phyloP scores from a whole-genome alignment of 2,113 vertebrate genomes.

The Ibidorhyncha struthersii region DNA sequence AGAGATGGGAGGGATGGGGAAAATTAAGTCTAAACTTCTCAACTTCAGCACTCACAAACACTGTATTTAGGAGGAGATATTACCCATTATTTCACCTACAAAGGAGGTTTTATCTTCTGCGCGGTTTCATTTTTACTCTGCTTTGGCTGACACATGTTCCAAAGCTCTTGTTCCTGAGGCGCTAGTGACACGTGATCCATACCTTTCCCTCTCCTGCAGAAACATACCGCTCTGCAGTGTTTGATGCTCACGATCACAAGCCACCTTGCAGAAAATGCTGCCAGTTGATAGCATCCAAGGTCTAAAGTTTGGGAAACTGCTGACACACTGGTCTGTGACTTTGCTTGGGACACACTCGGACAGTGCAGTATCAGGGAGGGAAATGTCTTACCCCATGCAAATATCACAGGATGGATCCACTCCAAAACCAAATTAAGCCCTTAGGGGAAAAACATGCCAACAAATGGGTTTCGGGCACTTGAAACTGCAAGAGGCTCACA shows the following conservation, averaged over 20 bases:
- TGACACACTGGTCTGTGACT: neutral
- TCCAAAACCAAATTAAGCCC: neutral
- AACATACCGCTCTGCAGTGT: neutral
- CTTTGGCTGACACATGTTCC: neutral
- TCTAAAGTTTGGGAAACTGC: neutral
- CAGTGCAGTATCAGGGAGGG: neutral
- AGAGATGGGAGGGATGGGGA: neutral
- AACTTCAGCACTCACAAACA: neutral
- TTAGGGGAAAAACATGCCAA: neutral
- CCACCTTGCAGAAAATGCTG: neutral
- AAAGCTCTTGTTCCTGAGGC: neutral
- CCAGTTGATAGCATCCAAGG: neutral
- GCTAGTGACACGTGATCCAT: neutral
- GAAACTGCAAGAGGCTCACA: neutral
- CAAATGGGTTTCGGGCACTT: neutral
- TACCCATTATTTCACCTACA: neutral
- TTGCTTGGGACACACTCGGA: neutral
- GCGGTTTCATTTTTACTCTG: neutral
- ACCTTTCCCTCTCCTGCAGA: neutral
- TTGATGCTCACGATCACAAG: neutral
- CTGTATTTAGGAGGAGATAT: neutral
- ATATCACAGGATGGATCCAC: neutral
- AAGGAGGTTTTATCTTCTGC: neutral
- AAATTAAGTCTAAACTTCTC: neutral
- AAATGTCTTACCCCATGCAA: neutral